Percentiles rank a stretch among this genome's conserved stretches.
Conservation (phyloP, 2,888 invertebrate genomes). For the Margaritifera margaritifera region DNA sequence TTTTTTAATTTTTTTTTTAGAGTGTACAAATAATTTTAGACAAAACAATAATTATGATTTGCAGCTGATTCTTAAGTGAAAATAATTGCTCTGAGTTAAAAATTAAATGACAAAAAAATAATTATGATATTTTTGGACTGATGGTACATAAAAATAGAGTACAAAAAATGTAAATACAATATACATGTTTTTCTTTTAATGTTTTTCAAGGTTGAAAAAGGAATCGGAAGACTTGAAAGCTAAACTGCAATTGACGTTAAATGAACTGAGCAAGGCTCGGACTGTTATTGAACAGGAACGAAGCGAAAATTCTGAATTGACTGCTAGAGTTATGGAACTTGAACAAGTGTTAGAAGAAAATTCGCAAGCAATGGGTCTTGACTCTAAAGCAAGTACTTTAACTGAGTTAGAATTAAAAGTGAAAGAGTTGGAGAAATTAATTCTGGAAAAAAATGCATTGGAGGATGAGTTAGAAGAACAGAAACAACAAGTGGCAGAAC, state of each 20-base stretch:
- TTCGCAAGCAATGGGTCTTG: slow-evolving; percentile 30
- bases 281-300: slow-evolving; percentile 51
- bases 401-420: slow-evolving; percentile 36
- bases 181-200: slow-evolving; percentile 1
- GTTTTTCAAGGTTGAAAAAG: slow-evolving; percentile 39
- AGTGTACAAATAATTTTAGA: too few species aligned
- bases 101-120: slow-evolving; percentile 25
- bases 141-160: too few species aligned
- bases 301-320: slow-evolving; percentile 53
- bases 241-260: slow-evolving; percentile 57
- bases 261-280: slow-evolving; percentile 57
- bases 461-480: slow-evolving; percentile 37
- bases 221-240: slow-evolving; percentile 60
- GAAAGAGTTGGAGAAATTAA: slow-evolving; percentile 37
- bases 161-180: neutral
- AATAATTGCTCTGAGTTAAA: slow-evolving; percentile 1
- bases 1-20: too few species aligned
- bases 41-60: too few species aligned
- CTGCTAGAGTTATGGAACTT: slow-evolving; percentile 42
- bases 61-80: too few species aligned
- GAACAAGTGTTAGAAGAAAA: slow-evolving; percentile 44
- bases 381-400: slow-evolving; percentile 35
- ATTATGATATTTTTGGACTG: neutral
- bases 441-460: slow-evolving; percentile 31
- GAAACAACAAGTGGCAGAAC: slow-evolving; percentile 18